Conservation (phyloP, 2,113 vertebrate genomes). For the Odocoileus hemionus region DNA sequence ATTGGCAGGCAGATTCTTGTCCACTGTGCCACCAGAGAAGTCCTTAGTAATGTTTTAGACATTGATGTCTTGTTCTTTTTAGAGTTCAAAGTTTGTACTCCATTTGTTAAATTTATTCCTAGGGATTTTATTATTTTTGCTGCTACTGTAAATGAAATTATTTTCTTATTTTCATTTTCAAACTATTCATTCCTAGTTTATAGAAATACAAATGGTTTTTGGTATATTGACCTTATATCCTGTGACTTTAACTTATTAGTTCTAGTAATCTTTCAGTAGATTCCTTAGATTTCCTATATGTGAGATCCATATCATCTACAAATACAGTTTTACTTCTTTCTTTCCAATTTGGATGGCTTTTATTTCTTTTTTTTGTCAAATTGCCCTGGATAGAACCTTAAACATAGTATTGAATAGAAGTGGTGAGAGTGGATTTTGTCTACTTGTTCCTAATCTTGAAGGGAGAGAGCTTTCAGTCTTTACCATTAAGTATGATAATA, state of each 20-base stretch:
- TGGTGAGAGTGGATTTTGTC: not conserved
- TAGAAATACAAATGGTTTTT: not conserved
- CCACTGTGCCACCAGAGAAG: not conserved
- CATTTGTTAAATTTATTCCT: not conserved
- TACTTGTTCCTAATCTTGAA: not conserved
- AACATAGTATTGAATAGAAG: not conserved
- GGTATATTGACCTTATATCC: not conserved
- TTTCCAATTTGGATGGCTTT: not conserved
- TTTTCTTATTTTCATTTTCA: constrained; percentile 5
- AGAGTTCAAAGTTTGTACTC: not conserved
- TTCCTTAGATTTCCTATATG: not conserved
- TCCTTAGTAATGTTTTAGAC: not conserved
- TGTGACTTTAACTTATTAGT: not conserved
- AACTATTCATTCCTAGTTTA: not conserved
- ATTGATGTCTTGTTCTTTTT: not conserved
- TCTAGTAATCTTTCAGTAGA: not conserved
- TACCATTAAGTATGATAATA: not conserved
- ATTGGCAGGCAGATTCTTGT: not conserved
- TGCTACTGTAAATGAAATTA: not conserved
- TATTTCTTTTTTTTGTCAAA: not conserved
- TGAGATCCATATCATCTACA: not conserved
- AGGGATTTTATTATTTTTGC: not conserved
- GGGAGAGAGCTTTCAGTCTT: not conserved
- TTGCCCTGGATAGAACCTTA: not conserved
- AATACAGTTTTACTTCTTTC: not conserved